Conservation (phyloP, 2,113 vertebrate genomes). For the Carassius gibelio region DNA sequence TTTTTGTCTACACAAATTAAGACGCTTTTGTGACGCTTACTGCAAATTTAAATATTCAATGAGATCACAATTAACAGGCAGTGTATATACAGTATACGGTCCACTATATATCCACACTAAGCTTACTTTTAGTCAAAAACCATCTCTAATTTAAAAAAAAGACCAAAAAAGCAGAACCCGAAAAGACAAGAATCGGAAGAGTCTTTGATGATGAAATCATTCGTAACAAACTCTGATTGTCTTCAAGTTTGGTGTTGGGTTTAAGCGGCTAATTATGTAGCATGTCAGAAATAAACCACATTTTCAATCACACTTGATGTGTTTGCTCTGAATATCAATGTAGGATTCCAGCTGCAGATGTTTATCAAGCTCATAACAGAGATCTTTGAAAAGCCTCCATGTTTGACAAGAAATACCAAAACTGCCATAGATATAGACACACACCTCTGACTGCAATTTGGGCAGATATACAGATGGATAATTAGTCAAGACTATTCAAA, state of each 20-base stretch:
- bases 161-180: neutral
- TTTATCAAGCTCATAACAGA: constrained; percentile 7
- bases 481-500: constrained; percentile 9
- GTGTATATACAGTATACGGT: neutral
- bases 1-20: neutral
- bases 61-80: constrained; percentile 1
- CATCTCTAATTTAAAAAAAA: neutral
- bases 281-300: neutral
- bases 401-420: neutral
- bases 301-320: constrained; percentile 20
- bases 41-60: neutral
- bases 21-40: neutral
- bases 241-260: neutral
- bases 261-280: neutral
- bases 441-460: neutral
- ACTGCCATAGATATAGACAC: neutral
- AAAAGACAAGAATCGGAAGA: neutral
- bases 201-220: neutral
- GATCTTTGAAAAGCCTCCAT: neutral
- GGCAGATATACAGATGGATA: constrained; percentile 3
- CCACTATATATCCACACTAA: neutral
- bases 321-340: constrained; percentile 10
- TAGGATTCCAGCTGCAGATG: neutral
- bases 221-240: neutral
- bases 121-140: neutral